Evolutionary conservation across 37 sponge, comb jelly and placozoan species (phyloP), one percentile per base, ranked within the genome.

Genomic region (Oopsacas minuta): DNA sequence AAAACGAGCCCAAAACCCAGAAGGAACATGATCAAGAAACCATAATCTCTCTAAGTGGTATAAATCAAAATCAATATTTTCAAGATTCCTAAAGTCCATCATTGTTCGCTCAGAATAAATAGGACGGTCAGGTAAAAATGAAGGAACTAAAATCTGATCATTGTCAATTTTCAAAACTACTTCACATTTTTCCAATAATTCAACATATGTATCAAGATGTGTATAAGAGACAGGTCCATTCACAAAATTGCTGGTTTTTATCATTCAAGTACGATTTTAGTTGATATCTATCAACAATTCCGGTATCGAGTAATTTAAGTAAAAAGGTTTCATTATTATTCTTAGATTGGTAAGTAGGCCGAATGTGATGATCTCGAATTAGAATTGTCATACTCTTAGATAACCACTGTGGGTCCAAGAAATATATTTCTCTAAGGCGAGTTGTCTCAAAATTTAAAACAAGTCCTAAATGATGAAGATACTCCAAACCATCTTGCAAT

Each of bases 401-500:
- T 61, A 61, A 61, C 75, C 75, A 61, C 30, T 61, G 75, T 20
- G 75, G 75, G 75, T 61, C 75, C 30, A 61, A 61, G 28, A 61
- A 61, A 12, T 61, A 61, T 61, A 61, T 32, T 32, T 61, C 75
- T 61, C 28, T 61, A 34, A 61, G 75, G 28, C 75, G 75, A 61
- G 75, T 61, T 61, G 75, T 61, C 28, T 61, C 75, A 12, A 61
- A 61, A 61, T 61, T 61, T 3, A 61, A 34, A 25, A 61, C 30
- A 20, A 61, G 28, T 25, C 75, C 75, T 61, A 61, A n/a, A n/a
- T 61, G 75, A 34, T 61, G 75, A 61, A 61, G 75, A 61, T 61
- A 61, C 28, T 61, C 75, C 7, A 61, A n/a, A 32, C 75, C 75
- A 61, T 61, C 75, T n/a, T 61, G 75, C 75, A 61, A 61, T 61